Evolutionary conservation across 2,888 invertebrate genomes (phyloP).

Genomic region (Drosophila infuscata): DNA sequence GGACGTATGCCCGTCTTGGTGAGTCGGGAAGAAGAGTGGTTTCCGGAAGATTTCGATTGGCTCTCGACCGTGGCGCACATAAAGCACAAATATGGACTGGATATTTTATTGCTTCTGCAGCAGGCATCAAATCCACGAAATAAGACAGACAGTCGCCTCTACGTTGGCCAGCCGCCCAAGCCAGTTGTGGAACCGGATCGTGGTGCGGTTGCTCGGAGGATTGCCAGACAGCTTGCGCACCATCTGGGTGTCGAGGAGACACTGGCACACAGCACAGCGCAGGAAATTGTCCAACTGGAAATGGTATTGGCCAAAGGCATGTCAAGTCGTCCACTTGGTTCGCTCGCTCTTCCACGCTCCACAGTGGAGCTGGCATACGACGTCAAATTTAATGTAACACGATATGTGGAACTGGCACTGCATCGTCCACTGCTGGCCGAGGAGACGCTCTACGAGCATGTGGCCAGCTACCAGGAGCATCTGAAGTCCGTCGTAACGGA

Average conservation of each 20-base stretch:
- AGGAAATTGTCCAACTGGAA: slow-evolving; percentile 73
- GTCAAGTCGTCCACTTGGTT: slow-evolving; percentile 54
- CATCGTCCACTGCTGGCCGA: slow-evolving; percentile 56
- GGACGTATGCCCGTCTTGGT: slow-evolving; percentile 78
- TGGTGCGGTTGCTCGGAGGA: slow-evolving; percentile 35
- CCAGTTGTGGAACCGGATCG: slow-evolving; percentile 49
- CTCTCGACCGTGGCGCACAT: slow-evolving; percentile 73
- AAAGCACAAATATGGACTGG: slow-evolving; percentile 76
- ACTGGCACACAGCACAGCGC: slow-evolving; percentile 62
- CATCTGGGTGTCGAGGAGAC: slow-evolving; percentile 63
- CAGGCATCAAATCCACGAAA: slow-evolving; percentile 60
- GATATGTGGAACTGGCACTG: slow-evolving; percentile 69
- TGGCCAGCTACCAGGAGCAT: slow-evolving; percentile 70
- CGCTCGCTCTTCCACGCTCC: slow-evolving; percentile 52
- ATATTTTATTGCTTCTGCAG: slow-evolving; percentile 75
- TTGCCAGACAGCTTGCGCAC: slow-evolving; percentile 54
- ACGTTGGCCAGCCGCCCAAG: slow-evolving; percentile 76
- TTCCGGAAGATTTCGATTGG: slow-evolving; percentile 75
- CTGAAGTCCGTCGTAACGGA: slow-evolving; percentile 51
- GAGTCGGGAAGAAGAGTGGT: slow-evolving; percentile 46
- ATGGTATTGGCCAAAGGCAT: slow-evolving; percentile 63
- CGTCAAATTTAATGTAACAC: slow-evolving; percentile 64
- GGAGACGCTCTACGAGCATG: slow-evolving; percentile 72
- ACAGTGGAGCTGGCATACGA: slow-evolving; percentile 58
- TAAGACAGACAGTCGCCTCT: slow-evolving; percentile 59